Evolutionary conservation across 92 coral and sea anemone species (phyloP).

Genomic region (Isaurus tuberculatus): DNA sequence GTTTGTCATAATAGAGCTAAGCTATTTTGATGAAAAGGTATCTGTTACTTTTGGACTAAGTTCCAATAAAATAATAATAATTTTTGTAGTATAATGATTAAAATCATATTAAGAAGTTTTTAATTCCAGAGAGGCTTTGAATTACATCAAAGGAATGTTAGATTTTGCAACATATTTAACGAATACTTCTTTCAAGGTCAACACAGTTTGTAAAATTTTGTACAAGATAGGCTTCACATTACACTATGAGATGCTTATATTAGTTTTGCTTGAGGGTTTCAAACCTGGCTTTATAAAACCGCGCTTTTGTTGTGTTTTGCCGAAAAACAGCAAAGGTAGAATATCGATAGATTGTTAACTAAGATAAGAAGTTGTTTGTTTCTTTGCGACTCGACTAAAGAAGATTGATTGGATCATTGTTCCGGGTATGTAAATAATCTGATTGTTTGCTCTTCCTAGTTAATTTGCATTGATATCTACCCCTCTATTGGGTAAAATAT

Average conservation of each 20-base stretch:
- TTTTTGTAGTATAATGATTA: neutral
- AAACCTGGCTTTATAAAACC: neutral
- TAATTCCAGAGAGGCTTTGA: neutral
- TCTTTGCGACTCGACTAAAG: neutral
- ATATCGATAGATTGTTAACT: neutral
- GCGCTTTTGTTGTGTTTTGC: neutral
- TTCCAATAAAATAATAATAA: neutral
- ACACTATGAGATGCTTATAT: neutral
- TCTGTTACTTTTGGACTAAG: neutral
- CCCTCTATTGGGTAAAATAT: neutral
- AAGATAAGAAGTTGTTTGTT: neutral
- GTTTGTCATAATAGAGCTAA: neutral
- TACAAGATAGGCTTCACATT: neutral
- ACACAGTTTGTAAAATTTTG: neutral
- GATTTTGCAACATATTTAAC: neutral
- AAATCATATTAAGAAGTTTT: neutral
- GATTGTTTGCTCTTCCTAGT: neutral
- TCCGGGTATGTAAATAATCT: neutral
- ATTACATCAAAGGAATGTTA: neutral
- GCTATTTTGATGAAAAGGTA: neutral
- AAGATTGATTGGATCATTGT: neutral
- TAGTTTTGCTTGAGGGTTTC: neutral
- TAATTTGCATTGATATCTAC: neutral
- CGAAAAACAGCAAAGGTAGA: neutral
- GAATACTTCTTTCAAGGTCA: neutral